Base-by-base conservation (phyloP, 2,113 vertebrate species). In the Hippopotamus amphibius region DNA sequence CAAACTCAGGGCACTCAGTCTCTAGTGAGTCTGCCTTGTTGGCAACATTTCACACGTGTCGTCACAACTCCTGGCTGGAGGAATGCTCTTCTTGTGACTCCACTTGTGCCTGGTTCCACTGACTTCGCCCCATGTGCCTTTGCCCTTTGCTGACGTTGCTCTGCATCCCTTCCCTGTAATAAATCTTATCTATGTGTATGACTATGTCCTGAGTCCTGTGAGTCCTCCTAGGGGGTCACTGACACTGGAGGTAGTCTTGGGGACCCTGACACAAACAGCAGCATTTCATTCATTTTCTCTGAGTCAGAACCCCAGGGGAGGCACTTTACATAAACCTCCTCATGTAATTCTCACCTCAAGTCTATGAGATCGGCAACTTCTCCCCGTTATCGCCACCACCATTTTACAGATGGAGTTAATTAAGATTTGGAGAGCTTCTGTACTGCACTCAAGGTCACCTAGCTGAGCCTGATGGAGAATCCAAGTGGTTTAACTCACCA, bases 31-130 rank as follows among this genome's bases (percentile, higher is more conserved):
- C 43, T 59, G 7, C 26, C 17, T 30, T 9, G 17, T 37, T n/a
- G 65, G 59, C 28, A 46, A 28, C 41, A 55, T 12, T 46, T 30
- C 30, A 14, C 7, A 2, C 0, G 1, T n/a, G 15, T 7, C 6
- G 7, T 30, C 41, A 7, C 30, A 11, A 2, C 16, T 24, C 33
- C 3, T 5, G 43, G 15, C 10, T 30, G 10, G 26, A 30, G 14
- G 28, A 74, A 72, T 10, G 12, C 1, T 2, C 11, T 2, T 46
- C 48, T 17, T 2, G 10, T 1, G 43, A 63, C 22, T 57, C 19
- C 19, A 4, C 17, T 55, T 10, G 10, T 5, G 68, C 59, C 88
- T 41, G 15, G 0, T 46, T 43, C 30, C 41, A 3, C 26, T 26
- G 16, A 16, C 55, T 33, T 63, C 16, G 7, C 22, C 9, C 24